Evolutionary conservation across 2,888 invertebrate genomes (phyloP).

Genomic region (Drymonia ruficornis): DNA sequence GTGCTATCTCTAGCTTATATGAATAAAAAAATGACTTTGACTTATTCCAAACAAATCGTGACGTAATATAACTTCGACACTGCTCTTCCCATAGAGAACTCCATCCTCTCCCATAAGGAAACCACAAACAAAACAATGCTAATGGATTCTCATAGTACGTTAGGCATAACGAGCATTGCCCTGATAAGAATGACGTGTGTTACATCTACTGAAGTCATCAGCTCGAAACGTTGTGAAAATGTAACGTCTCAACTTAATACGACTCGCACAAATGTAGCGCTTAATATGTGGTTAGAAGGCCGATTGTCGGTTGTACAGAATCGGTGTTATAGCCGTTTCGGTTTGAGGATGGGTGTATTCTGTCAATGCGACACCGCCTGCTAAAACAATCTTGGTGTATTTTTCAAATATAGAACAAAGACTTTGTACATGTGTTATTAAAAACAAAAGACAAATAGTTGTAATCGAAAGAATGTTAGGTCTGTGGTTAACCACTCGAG

Average conservation of each 20-base stretch:
- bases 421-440: slow-evolving; percentile 14
- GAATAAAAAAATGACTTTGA: too few species aligned
- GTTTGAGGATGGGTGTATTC: slow-evolving; percentile 17
- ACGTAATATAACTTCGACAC: too few species aligned
- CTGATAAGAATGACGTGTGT: slow-evolving; percentile 42
- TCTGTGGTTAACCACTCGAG: too few species aligned
- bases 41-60: too few species aligned
- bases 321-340: slow-evolving; percentile 13
- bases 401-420: slow-evolving; percentile 33
- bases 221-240: slow-evolving; percentile 14
- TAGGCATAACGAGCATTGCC: slow-evolving; percentile 35
- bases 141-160: neutral
- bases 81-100: too few species aligned
- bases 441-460: slow-evolving; percentile 3
- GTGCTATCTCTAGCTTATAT: too few species aligned
- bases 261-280: slow-evolving; percentile 7
- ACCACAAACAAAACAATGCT: slow-evolving; percentile 1
- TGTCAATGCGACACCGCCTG: slow-evolving; percentile 47
- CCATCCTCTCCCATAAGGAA: slow-evolving; percentile 2
- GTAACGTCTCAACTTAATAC: slow-evolving; percentile 11
- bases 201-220: slow-evolving; percentile 53
- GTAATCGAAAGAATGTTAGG: too few species aligned
- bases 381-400: slow-evolving; percentile 49
- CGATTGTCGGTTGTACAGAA: slow-evolving; percentile 7
- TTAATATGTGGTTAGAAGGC: slow-evolving; percentile 5